Evolutionary conservation across 2,797 vertebrate genomes (phyloP).

Genomic region (Mormyrops attenuatus): DNA sequence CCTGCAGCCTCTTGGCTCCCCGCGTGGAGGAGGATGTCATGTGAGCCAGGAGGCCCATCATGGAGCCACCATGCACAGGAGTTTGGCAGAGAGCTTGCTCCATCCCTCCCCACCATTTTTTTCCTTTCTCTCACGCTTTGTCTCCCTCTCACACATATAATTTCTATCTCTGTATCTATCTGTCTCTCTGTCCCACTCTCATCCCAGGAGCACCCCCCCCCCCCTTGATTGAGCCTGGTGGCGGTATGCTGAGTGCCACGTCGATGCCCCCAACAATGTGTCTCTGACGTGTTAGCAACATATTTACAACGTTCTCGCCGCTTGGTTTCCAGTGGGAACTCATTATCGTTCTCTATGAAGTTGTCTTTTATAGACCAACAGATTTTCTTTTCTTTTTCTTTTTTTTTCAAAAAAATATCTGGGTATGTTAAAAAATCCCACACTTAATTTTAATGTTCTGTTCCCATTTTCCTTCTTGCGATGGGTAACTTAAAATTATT

Average conservation of each 20-base stretch:
- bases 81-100: not conserved
- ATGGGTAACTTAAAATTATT: not conserved
- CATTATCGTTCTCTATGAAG: constrained; percentile 65
- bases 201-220: not conserved
- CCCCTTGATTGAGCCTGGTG: constrained; percentile 23
- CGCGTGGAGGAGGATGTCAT: constrained; percentile 7
- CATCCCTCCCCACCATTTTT: not conserved
- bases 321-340: constrained; percentile 59
- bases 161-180: not conserved
- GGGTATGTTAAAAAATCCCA: constrained; percentile 25
- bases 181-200: not conserved
- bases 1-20: constrained; percentile 11
- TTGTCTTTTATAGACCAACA: constrained; percentile 51
- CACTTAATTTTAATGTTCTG: constrained; percentile 1
- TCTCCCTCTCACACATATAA: constrained; percentile 5
- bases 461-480: not conserved
- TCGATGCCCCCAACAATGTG: constrained; percentile 21
- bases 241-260: constrained; percentile 24
- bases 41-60: not conserved
- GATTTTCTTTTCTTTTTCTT: constrained; percentile 9
- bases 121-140: constrained; percentile 16
- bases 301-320: constrained; percentile 30
- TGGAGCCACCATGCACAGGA: constrained; percentile 6
- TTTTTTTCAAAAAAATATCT: not conserved
- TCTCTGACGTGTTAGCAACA: constrained; percentile 33